Percentiles rank a stretch among this genome's conserved stretches.
Conservation (phyloP, 2,113 vertebrate genomes). For the Oreochromis tanganicae region DNA sequence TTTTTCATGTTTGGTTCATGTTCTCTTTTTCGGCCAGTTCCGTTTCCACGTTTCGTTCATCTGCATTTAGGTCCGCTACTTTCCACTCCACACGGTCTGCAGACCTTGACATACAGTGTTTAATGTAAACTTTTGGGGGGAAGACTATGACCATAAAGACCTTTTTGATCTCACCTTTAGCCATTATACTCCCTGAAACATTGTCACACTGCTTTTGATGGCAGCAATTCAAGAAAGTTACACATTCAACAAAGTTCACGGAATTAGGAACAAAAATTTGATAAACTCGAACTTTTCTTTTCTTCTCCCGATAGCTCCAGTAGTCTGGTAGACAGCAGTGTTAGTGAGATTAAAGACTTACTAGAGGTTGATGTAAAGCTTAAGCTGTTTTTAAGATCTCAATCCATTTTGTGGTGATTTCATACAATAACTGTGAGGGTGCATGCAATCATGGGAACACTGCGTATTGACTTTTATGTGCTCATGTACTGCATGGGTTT, state of each 20-base stretch:
- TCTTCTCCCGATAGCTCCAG: neutral
- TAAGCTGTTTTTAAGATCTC: neutral
- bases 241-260: neutral
- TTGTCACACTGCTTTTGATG: neutral
- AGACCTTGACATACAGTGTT: neutral
- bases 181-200: neutral
- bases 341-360: neutral
- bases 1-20: neutral
- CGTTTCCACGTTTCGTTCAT: accelerated
- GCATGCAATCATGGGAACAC: neutral
- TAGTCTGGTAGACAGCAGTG: neutral
- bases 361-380: neutral
- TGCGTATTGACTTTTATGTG: neutral
- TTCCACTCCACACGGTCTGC: neutral
- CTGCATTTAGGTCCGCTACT: neutral
- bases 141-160: neutral
- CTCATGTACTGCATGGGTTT: neutral
- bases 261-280: neutral
- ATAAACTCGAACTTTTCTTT: neutral
- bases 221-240: neutral
- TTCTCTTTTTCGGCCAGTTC: neutral
- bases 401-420: neutral
- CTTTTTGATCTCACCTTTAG: neutral
- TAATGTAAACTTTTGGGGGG: neutral
- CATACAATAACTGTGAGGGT: neutral